Evolutionary conservation across 2,888 invertebrate genomes (phyloP).

Genomic region (Eudasyphora cyanicolor): DNA sequence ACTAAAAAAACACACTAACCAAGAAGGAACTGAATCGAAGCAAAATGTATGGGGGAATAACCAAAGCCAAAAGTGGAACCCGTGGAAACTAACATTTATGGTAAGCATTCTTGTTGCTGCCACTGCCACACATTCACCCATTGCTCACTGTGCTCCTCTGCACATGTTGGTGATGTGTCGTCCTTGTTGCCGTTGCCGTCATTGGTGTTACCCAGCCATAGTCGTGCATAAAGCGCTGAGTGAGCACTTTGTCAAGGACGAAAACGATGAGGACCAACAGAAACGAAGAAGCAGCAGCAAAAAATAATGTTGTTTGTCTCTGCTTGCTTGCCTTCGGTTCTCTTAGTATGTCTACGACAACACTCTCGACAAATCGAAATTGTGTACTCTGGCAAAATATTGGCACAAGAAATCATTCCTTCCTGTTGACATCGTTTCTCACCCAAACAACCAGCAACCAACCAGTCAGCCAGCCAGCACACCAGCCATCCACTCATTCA

Average conservation of each 20-base stretch:
- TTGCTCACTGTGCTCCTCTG: no score
- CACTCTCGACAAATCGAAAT: constrained; percentile 79
- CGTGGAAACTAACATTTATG: constrained; percentile 42
- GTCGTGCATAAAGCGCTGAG: constrained; percentile 52
- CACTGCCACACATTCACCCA: no score
- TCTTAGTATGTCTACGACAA: constrained; percentile 64
- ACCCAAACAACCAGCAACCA: constrained; percentile 53
- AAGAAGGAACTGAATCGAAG: background rate
- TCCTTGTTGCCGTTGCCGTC: constrained; percentile 9
- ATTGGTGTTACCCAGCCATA: background rate
- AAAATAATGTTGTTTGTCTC: constrained; percentile 47
- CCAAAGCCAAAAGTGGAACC: constrained; percentile 36
- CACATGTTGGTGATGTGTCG: constrained; percentile 6
- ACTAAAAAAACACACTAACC: background rate
- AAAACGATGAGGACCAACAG: constrained; percentile 53
- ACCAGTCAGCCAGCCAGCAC: background rate
- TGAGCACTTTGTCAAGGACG: constrained; percentile 66
- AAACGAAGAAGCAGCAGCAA: constrained; percentile 68
- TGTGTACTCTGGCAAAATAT: constrained; percentile 79
- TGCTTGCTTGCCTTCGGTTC: constrained; percentile 52
- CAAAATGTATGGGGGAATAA: constrained; percentile 25
- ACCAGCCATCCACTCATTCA: background rate
- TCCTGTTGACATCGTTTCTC: constrained; percentile 73
- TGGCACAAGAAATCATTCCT: constrained; percentile 79
- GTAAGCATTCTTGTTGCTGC: constrained; percentile 36